phyloP scores from a whole-genome alignment of 2,888 invertebrate genomes.

The Choristoneura rosaceana region DNA sequence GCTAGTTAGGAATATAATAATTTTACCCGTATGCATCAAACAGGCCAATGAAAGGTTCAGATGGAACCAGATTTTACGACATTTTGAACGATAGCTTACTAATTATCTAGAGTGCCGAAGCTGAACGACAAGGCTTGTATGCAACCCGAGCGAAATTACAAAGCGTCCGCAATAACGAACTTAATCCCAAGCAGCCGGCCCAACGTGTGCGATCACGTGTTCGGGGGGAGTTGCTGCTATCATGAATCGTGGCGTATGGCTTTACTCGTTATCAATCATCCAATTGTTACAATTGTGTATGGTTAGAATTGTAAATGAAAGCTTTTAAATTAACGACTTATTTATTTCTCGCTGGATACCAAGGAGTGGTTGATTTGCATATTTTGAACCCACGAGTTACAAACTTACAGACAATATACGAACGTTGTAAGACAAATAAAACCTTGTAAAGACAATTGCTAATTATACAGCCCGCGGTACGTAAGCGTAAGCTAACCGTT shows the following conservation, averaged over 20 bases:
- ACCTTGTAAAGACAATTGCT: too few relatives aligned
- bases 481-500: too few relatives aligned
- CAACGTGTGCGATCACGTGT: conserved; percentile 25
- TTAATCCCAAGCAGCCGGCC: conserved; percentile 32
- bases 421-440: too few relatives aligned
- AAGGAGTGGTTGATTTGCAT: too few relatives aligned
- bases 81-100: conserved; percentile 6
- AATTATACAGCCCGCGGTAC: too few relatives aligned
- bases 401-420: too few relatives aligned
- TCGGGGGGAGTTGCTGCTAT: conserved; percentile 14
- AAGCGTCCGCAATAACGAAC: conserved; percentile 40
- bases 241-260: conserved; percentile 21
- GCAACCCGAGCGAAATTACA: conserved; percentile 22
- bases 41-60: background rate
- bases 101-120: background rate
- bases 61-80: background rate
- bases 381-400: too few relatives aligned
- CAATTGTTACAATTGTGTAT: background rate
- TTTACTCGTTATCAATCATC: conserved; percentile 6
- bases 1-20: background rate
- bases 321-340: background rate
- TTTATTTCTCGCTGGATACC: background rate
- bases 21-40: background rate
- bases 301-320: background rate
- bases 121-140: conserved; percentile 6